These are phyloP conservation scores for Pagetopsis macropterus DNA, from an alignment of 2,797 vertebrate genomes.

Conservation along the genomic window DNA sequence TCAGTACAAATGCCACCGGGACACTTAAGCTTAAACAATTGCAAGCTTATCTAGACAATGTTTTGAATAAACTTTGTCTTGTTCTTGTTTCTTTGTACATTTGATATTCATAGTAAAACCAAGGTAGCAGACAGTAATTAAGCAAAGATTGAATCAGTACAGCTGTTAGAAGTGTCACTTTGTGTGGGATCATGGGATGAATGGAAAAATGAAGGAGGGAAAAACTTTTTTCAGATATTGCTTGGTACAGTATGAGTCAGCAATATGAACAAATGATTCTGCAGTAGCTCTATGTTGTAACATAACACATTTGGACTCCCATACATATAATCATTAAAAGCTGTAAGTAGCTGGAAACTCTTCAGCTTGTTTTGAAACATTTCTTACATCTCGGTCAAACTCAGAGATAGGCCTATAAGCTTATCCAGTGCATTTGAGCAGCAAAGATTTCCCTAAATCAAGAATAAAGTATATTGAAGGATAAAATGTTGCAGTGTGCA, in stretches of 20 bases:
- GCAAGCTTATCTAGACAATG: neutral
- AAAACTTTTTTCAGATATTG: constrained; percentile 8
- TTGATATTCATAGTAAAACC: neutral
- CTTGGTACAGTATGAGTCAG: constrained; percentile 33
- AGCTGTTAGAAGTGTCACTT: neutral
- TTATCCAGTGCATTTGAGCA: neutral
- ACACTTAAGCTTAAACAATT: too few species aligned
- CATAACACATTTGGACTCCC: neutral
- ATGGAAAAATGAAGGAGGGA: neutral
- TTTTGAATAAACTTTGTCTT: neutral
- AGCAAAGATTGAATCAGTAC: neutral
- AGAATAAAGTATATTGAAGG: neutral
- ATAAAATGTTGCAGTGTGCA: constrained; percentile 35
- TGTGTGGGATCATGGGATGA: neutral
- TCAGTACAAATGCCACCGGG: neutral
- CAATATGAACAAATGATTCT: neutral
- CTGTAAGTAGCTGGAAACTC: neutral
- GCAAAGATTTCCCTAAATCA: constrained; percentile 13
- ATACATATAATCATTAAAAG: neutral
- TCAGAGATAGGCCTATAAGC: neutral
- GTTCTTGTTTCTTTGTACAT: neutral
- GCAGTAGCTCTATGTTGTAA: constrained; percentile 24
- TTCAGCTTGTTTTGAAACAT: constrained; percentile 9
- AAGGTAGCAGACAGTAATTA: too few species aligned
- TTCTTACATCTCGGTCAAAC: neutral